These are phyloP conservation scores for Uromys caudimaculatus DNA, from an alignment of 2,797 vertebrate genomes.

Conservation along the genomic window DNA sequence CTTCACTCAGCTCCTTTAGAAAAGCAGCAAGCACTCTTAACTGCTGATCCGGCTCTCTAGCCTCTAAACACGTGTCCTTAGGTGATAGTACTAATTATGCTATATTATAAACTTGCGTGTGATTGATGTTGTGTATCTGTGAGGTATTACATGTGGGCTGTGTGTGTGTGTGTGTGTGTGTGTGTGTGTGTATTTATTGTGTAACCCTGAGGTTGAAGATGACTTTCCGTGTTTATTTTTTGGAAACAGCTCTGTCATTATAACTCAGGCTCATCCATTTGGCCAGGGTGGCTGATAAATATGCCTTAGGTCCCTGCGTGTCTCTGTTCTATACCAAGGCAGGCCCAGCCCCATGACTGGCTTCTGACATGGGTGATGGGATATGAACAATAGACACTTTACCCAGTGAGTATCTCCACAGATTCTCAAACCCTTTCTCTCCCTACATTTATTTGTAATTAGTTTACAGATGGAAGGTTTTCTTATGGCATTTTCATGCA, in stretches of 20 bases:
- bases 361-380: not conserved
- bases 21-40: not conserved
- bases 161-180: not conserved
- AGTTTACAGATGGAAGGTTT: not conserved
- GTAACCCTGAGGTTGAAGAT: not conserved
- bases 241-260: not conserved
- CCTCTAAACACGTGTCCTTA: not conserved
- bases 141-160: not conserved
- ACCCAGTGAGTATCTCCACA: not conserved
- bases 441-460: not conserved
- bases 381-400: not conserved
- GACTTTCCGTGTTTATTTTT: not conserved
- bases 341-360: too few species aligned
- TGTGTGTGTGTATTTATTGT: not conserved
- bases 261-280: not conserved
- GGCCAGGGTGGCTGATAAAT: not conserved
- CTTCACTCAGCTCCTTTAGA: not conserved
- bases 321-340: not conserved
- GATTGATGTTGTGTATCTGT: not conserved
- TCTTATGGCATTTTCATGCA: not conserved
- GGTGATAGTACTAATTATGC: not conserved
- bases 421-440: not conserved
- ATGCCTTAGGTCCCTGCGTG: not conserved
- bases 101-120: not conserved
- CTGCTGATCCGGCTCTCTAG: not conserved